Percentiles rank a stretch among this genome's conserved stretches.
phyloP scores from a whole-genome alignment of 2,113 vertebrate species.

The Anoura caudifer region DNA sequence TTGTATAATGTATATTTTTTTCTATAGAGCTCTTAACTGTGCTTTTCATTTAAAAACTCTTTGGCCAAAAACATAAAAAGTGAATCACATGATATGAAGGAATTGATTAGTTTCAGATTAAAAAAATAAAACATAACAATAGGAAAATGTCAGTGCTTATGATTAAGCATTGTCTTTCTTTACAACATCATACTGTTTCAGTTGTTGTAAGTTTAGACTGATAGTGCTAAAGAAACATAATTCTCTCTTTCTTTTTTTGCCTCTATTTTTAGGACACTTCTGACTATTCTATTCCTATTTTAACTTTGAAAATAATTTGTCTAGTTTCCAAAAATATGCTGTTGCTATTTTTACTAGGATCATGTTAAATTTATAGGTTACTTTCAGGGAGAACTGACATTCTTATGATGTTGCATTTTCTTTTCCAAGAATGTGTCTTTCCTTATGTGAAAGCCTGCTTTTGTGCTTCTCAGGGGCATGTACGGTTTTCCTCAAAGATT shows the following conservation, averaged over 20 bases:
- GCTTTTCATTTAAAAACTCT: not conserved
- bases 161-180: not conserved
- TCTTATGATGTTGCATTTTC: not conserved
- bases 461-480: not conserved
- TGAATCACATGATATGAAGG: not conserved
- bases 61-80: not conserved
- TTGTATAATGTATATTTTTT: not conserved
- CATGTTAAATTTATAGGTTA: not conserved
- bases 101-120: not conserved
- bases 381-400: not conserved
- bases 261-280: conserved; percentile 11
- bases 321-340: not conserved
- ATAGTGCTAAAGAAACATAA: not conserved
- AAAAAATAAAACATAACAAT: not conserved
- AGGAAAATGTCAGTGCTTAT: not conserved
- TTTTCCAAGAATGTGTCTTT: not conserved
- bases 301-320: not conserved
- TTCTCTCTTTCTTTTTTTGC: not conserved
- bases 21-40: not conserved
- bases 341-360: conserved; percentile 1
- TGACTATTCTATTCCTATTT: not conserved
- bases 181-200: not conserved
- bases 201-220: not conserved
- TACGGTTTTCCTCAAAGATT: not conserved
- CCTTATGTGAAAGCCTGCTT: not conserved